Evolutionary conservation across 2,797 vertebrate genomes (phyloP), one percentile per base, ranked within the genome.

Genomic region (Etheostoma perlongum): DNA sequence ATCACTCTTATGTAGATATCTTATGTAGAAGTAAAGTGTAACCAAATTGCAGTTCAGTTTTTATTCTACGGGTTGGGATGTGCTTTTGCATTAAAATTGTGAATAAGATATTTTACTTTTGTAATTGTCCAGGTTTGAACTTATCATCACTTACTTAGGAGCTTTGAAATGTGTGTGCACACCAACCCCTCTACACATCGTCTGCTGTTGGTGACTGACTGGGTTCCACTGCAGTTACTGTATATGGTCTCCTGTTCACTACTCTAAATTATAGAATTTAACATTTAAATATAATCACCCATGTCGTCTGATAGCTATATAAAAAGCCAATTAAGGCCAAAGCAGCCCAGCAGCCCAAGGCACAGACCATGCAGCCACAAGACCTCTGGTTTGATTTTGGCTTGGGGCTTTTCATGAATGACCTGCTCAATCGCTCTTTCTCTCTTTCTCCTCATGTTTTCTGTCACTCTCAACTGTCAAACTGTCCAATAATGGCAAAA

Each of bases 381-480:
- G 27, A 76, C 52, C 46, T 61, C 42, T 52, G 67, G 53, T 57
- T 36, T 67, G 60, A 69, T 74, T 83, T 53, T 72, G 70, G 36
- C 40, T 51, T 3, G 55, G 47, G 30, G 62, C 49, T 75, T 27
- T 61, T 66, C 71, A 81, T 63, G 81, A 65, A 19, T 80, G 83
- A 66, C 76, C 67, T 67, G 30, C 46, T 40, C 36, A 40, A 40
- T 40, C 7, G 11, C 62, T 11, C 59, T 47, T 52, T 11, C 59
- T 18, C 33, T 18, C 54, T 23, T 65, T 40, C 68, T 18, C 59
- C 13, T 51, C n/a, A 1, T 85, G 78, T 87, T 81, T 47, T 52
- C 77, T 70, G 77, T 81, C 84, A 79, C 73, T 87, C 82, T 79
- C 19, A 59, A 4, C 78, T 79, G 67, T 82, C 83, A 85, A 68